phyloP scores from a whole-genome alignment of 1,140 invertebrate species.

The Anastrepha ludens region DNA sequence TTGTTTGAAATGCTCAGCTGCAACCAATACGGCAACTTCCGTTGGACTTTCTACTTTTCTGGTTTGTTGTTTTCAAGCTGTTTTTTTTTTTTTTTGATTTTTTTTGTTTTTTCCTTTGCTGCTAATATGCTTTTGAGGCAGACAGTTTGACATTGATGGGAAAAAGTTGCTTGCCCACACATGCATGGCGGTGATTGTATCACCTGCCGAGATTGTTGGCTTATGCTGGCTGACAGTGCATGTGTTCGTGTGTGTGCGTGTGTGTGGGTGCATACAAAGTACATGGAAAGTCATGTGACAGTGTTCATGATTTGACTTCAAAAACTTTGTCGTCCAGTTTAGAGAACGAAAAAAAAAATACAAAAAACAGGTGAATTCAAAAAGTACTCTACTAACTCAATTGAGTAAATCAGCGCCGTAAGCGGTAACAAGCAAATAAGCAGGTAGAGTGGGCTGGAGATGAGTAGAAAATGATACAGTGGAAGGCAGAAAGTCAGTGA shows the following conservation, averaged over 20 bases:
- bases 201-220: constrained; percentile 56
- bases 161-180: constrained; percentile 69
- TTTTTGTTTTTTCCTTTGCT: background rate
- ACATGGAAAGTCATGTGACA: constrained; percentile 47
- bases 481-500: background rate
- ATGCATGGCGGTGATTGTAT: constrained; percentile 41
- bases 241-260: constrained; percentile 56
- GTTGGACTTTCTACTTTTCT: constrained; percentile 35
- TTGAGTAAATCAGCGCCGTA: constrained; percentile 27
- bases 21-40: constrained; percentile 3
- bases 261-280: constrained; percentile 55
- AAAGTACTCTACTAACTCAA: constrained; percentile 13
- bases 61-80: background rate
- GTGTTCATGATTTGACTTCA: constrained; percentile 31
- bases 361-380: background rate
- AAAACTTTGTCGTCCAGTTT: constrained; percentile 24
- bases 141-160: constrained; percentile 74
- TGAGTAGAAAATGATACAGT: background rate
- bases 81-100: constrained; percentile 22
- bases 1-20: constrained; percentile 17
- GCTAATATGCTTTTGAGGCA: constrained; percentile 69
- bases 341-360: background rate
- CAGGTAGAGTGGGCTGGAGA: too few relatives aligned
- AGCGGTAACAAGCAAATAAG: constrained; percentile 17
- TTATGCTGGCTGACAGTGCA: background rate